phyloP scores from a whole-genome alignment of 2,888 invertebrate genomes.

The Empis livida region DNA sequence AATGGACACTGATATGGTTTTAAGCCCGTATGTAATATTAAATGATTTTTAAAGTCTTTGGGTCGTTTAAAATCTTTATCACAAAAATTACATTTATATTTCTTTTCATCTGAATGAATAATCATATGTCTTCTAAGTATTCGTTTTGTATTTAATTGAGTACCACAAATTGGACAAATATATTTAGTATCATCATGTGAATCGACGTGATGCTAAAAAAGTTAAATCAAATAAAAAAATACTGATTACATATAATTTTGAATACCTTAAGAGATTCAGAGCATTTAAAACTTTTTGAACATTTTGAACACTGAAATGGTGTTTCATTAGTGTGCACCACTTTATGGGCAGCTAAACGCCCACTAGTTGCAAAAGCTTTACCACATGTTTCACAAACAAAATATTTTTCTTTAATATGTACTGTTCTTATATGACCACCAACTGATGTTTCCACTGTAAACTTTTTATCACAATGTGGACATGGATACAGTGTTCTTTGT shows the following conservation, averaged over 20 bases:
- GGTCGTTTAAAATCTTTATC: constrained; percentile 32
- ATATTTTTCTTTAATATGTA: constrained; percentile 18
- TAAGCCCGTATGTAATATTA: constrained; percentile 32
- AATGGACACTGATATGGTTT: constrained; percentile 34
- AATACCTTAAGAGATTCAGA: constrained; percentile 12
- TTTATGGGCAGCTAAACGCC: constrained; percentile 30
- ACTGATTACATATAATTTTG: no score
- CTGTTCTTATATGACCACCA: not conserved
- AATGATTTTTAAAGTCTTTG: constrained; percentile 32
- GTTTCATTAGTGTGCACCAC: constrained; percentile 28
- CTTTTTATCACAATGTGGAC: constrained; percentile 26
- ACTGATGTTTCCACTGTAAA: constrained; percentile 18
- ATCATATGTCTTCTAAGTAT: constrained; percentile 37
- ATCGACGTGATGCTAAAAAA: not conserved
- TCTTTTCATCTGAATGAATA: constrained; percentile 30
- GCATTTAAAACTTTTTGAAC: constrained; percentile 16
- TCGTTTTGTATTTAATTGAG: constrained; percentile 34
- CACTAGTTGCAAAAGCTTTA: constrained; percentile 26
- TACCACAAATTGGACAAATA: not conserved
- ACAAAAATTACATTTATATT: constrained; percentile 31
- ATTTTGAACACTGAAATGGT: constrained; percentile 27
- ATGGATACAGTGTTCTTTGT: constrained; percentile 17
- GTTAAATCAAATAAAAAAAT: not conserved
- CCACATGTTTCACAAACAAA: constrained; percentile 31
- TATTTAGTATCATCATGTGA: constrained; percentile 10